Evolutionary conservation across 2,888 invertebrate genomes (phyloP).

Genomic region (Noctua fimbriata): DNA sequence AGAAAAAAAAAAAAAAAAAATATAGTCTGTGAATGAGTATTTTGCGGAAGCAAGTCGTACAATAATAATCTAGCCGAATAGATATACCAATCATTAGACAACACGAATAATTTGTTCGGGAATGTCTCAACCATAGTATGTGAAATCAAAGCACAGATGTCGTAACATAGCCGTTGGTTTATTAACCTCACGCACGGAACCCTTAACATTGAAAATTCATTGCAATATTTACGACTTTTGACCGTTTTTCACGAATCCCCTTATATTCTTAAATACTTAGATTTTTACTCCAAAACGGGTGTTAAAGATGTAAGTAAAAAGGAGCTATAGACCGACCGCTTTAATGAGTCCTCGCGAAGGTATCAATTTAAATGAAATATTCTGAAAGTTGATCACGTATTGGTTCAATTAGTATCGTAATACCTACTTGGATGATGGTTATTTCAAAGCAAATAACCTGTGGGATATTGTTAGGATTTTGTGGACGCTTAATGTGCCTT

Average conservation of each 20-base stretch:
- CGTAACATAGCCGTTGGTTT: constrained; percentile 23
- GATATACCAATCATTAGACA: not conserved
- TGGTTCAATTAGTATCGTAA: no score
- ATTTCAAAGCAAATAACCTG: no score
- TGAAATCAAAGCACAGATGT: constrained; percentile 17
- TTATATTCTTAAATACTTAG: not conserved
- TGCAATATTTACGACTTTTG: constrained; percentile 30
- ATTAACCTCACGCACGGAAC: constrained; percentile 20
- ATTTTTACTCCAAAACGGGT: not conserved
- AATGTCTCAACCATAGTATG: constrained; percentile 11
- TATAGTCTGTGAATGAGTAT: not conserved
- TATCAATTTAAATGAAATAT: no score
- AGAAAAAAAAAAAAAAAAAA: no score
- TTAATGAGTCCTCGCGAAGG: no score
- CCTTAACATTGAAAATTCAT: constrained; percentile 14
- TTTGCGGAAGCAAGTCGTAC: not conserved
- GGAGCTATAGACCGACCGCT: no score
- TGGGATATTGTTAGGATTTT: no score
- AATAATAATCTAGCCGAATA: not conserved
- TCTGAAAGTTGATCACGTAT: no score
- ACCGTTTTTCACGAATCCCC: not conserved
- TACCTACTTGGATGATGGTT: no score
- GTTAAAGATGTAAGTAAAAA: no score
- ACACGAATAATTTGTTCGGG: not conserved
- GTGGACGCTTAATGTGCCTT: no score